phyloP scores from a whole-genome alignment of 1,140 invertebrate species.

The Helicoverpa zea region DNA sequence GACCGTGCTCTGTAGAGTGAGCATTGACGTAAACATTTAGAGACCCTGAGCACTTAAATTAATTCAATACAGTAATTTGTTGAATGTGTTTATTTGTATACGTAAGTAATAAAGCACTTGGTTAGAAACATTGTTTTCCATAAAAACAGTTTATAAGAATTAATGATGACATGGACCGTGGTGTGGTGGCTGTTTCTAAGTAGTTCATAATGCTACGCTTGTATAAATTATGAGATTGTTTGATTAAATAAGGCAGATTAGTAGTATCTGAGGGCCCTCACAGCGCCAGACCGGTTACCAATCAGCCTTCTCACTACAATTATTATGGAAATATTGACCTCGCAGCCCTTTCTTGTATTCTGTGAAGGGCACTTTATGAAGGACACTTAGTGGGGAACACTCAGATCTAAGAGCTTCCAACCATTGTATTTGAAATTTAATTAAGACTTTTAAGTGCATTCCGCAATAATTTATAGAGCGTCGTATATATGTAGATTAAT shows the following conservation, averaged over 20 bases:
- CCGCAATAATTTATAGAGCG: not conserved
- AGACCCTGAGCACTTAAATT: not conserved
- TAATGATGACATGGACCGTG: too few species aligned
- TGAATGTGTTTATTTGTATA: too few species aligned
- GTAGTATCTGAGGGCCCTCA: not conserved
- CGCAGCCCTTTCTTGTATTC: constrained; percentile 15
- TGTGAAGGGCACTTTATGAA: constrained; percentile 21
- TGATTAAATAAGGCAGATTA: not conserved
- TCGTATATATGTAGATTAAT: not conserved
- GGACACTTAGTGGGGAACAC: constrained; percentile 15
- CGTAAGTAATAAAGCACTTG: too few species aligned
- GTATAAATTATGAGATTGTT: not conserved
- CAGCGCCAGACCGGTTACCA: not conserved
- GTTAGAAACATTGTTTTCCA: too few species aligned
- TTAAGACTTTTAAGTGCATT: constrained; percentile 1
- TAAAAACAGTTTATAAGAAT: too few species aligned
- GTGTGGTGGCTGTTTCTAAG: too few species aligned
- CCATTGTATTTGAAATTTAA: constrained; percentile 7
- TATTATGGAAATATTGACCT: constrained; percentile 37
- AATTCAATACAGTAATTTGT: not conserved
- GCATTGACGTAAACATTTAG: not conserved
- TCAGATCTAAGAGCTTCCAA: constrained; percentile 8
- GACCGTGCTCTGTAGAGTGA: not conserved
- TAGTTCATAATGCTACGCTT: not conserved
- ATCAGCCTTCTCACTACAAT: constrained; percentile 10